Conservation (phyloP, 2,113 vertebrate species). For the Centrocercus urophasianus region DNA sequence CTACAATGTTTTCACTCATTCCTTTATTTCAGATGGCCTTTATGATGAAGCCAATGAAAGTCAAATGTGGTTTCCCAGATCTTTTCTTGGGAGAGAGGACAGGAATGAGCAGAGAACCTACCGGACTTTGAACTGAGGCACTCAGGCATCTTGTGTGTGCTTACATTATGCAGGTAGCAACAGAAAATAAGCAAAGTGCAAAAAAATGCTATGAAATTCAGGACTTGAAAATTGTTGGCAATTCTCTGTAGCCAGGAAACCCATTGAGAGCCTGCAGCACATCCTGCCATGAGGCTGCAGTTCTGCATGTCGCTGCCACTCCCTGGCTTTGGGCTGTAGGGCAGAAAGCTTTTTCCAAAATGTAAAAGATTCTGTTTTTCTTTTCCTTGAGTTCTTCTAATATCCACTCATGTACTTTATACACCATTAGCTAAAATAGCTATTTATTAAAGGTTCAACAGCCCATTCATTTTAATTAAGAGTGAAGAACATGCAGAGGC, state of each 20-base stretch:
- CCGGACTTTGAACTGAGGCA: neutral
- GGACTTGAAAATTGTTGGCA: neutral
- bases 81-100: neutral
- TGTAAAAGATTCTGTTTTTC: neutral
- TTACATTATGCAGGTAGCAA: neutral
- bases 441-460: neutral
- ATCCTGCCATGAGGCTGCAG: neutral
- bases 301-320: neutral
- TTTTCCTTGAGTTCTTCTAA: slow-evolving; percentile 1
- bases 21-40: neutral
- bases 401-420: neutral
- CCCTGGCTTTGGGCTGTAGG: neutral
- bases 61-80: neutral
- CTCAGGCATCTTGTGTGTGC: neutral
- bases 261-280: neutral
- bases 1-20: neutral
- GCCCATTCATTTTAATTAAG: slow-evolving; percentile 29
- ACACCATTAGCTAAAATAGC: neutral
- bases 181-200: neutral
- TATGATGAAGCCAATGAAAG: neutral
- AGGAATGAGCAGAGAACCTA: neutral
- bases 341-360: neutral
- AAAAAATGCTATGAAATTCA: neutral
- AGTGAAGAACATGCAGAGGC: neutral
- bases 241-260: neutral